phyloP scores from a whole-genome alignment of 2,113 vertebrate genomes.

The Muntiacus muntjak region DNA sequence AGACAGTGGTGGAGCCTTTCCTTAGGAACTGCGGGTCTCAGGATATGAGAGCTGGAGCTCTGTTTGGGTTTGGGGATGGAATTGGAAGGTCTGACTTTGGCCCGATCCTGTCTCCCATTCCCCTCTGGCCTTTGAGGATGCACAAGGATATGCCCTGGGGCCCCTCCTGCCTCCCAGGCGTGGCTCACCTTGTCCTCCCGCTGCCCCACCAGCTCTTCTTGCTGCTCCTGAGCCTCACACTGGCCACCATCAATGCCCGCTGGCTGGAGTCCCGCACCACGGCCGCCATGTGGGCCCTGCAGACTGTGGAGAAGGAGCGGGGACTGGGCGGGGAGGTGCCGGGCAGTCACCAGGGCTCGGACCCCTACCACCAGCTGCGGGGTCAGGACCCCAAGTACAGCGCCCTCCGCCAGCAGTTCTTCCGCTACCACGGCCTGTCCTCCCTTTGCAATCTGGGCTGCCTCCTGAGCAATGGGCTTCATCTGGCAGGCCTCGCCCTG shows the following conservation, averaged over 20 bases:
- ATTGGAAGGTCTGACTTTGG: not conserved
- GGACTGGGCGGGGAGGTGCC: slow-evolving; percentile 83
- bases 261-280: slow-evolving; percentile 85
- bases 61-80: not conserved
- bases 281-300: slow-evolving; percentile 83
- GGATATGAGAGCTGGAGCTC: not conserved
- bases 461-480: slow-evolving; percentile 84
- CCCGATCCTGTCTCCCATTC: not conserved
- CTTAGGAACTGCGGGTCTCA: not conserved
- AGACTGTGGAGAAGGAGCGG: slow-evolving; percentile 85
- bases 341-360: slow-evolving; percentile 72
- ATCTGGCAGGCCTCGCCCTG: slow-evolving; percentile 83
- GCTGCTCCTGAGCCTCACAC: slow-evolving; percentile 80
- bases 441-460: slow-evolving; percentile 86
- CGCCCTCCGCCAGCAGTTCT: slow-evolving; percentile 78
- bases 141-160: not conserved
- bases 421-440: slow-evolving; percentile 87
- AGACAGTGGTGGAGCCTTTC: not conserved
- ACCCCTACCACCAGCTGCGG: slow-evolving; percentile 84
- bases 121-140: not conserved
- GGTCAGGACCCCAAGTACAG: slow-evolving; percentile 89
- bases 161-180: not conserved
- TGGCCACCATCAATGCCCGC: slow-evolving; percentile 80
- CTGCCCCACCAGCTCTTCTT: slow-evolving; percentile 80
- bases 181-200: not conserved